These are phyloP conservation scores for Probaryconus sp. DNA, from an alignment of 1,140 invertebrate species.

Conservation along the genomic window DNA sequence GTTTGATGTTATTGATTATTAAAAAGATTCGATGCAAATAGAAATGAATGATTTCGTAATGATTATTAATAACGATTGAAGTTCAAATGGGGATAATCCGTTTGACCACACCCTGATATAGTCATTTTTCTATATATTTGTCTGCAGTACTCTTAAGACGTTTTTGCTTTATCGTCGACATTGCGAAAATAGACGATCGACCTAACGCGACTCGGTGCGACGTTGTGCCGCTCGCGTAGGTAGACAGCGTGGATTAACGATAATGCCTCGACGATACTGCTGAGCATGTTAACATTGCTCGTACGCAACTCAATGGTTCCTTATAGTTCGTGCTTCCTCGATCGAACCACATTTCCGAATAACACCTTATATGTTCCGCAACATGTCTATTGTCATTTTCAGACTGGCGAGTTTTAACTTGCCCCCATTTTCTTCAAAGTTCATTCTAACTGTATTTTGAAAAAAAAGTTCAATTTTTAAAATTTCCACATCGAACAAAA, in stretches of 20 bases:
- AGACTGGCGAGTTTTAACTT: too few species aligned
- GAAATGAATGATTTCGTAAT: too few species aligned
- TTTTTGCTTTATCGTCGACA: slow-evolving; percentile 43
- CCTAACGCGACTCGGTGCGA: slow-evolving; percentile 31
- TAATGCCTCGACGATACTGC: slow-evolving; percentile 55
- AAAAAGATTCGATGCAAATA: too few species aligned
- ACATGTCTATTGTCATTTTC: slow-evolving; percentile 44
- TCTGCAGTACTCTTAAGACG: slow-evolving; percentile 1
- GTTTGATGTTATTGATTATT: too few species aligned
- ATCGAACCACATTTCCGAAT: slow-evolving; percentile 52
- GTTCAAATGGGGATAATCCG: slow-evolving; percentile 7
- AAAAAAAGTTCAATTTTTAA: too few species aligned
- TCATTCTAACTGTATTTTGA: too few species aligned
- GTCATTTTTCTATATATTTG: slow-evolving; percentile 28
- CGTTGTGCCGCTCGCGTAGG: slow-evolving; percentile 52
- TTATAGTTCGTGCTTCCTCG: slow-evolving; percentile 51
- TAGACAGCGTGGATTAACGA: slow-evolving; percentile 60
- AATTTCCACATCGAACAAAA: too few species aligned
- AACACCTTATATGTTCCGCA: slow-evolving; percentile 51
- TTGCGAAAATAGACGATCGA: slow-evolving; percentile 47
- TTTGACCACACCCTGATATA: slow-evolving; percentile 20
- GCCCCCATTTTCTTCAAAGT: too few species aligned
- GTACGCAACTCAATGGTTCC: slow-evolving; percentile 53
- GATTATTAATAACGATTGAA: slow-evolving; percentile 6
- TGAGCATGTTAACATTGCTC: slow-evolving; percentile 57